A percentile compares a stretch with the other conserved stretches of the same genome.
Evolutionary conservation across 2,888 invertebrate species (phyloP).

Genomic region (Synanthedon andrenaeformis): DNA sequence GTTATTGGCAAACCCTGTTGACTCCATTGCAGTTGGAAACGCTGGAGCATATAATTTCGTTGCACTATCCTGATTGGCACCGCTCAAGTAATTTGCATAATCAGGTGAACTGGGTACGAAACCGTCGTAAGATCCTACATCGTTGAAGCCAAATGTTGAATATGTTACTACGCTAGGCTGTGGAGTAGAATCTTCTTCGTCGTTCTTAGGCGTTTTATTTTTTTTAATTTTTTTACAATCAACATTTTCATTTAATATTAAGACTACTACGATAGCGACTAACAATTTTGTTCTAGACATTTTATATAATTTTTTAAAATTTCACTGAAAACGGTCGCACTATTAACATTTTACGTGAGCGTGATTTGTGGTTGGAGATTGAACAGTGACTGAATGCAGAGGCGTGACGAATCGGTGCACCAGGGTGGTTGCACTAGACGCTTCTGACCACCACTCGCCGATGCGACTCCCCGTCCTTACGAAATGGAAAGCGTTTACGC

Average conservation of each 20-base stretch:
- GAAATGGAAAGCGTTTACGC: constrained; percentile 67
- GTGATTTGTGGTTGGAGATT: constrained; percentile 41
- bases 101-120: constrained; percentile 58
- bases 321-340: constrained; percentile 19
- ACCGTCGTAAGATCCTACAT: constrained; percentile 51
- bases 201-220: constrained; percentile 30
- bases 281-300: constrained; percentile 42
- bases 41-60: constrained; percentile 51
- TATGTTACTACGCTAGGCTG: constrained; percentile 58
- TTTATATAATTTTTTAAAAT: constrained; percentile 25
- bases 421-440: constrained; percentile 14
- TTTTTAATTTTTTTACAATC: constrained; percentile 42
- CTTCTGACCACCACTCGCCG: constrained; percentile 18
- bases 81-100: constrained; percentile 37
- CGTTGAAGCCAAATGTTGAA: constrained; percentile 59
- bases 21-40: constrained; percentile 47
- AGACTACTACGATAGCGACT: constrained; percentile 30
- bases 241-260: constrained; percentile 19
- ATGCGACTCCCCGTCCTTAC: constrained; percentile 36
- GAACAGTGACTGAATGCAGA: constrained; percentile 39
- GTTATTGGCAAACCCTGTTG: constrained; percentile 30
- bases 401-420: constrained; percentile 6
- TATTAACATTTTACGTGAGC: constrained; percentile 46
- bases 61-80: constrained; percentile 31
- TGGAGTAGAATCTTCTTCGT: constrained; percentile 37